phyloP scores from a whole-genome alignment of 2,113 vertebrate species.

The Solea senegalensis region DNA sequence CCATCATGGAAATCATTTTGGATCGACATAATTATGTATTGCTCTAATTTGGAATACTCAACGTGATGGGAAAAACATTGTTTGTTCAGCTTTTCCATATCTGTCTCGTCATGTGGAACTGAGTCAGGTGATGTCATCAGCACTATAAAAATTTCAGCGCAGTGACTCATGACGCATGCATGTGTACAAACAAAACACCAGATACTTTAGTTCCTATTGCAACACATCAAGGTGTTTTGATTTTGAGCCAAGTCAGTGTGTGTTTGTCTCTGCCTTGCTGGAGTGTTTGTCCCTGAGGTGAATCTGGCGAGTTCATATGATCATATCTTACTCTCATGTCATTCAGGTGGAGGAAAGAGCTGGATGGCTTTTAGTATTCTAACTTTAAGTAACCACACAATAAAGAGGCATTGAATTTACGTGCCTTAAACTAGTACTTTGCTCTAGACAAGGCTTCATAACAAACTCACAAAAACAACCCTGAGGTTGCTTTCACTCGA shows the following conservation, averaged over 20 bases:
- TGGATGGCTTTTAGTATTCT: not conserved
- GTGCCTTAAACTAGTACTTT: not conserved
- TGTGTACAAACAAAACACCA: constrained; percentile 33
- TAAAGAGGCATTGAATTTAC: not conserved
- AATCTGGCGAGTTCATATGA: not conserved
- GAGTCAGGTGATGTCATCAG: constrained; percentile 35
- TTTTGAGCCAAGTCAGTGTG: not conserved
- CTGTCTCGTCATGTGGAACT: constrained; percentile 39
- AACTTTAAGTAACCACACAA: not conserved
- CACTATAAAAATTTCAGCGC: not conserved
- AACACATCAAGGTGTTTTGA: constrained; percentile 23
- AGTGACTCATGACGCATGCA: constrained; percentile 24
- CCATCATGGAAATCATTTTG: constrained; percentile 32
- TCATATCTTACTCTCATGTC: not conserved
- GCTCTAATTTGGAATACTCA: not conserved
- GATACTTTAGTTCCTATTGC: constrained; percentile 22
- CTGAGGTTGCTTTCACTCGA: not conserved
- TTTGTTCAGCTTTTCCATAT: constrained; percentile 54
- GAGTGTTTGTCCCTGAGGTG: not conserved
- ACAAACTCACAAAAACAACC: not conserved
- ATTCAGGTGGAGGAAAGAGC: not conserved
- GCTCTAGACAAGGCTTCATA: not conserved
- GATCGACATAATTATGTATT: constrained; percentile 11
- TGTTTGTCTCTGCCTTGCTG: not conserved
- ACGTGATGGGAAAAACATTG: constrained; percentile 29